A percentile compares a stretch with the other conserved stretches of the same genome.
Conservation (phyloP, 2,888 invertebrate genomes). For the Acronicta psi region DNA sequence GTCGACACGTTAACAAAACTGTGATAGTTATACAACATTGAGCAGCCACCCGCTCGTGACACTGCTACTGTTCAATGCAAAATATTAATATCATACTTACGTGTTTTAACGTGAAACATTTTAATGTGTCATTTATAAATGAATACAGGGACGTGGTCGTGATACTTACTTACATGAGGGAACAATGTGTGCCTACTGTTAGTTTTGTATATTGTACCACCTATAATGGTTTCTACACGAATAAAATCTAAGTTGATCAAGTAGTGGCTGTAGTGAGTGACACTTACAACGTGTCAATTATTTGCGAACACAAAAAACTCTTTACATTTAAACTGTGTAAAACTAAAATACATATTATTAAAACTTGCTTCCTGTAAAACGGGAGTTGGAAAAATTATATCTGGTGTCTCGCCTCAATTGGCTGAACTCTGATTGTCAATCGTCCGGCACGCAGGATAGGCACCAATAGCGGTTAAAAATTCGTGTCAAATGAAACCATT, state of each 20-base stretch:
- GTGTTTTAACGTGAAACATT: constrained; percentile 11
- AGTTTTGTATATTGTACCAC: too few species aligned
- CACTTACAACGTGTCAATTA: too few species aligned
- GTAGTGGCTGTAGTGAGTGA: too few species aligned
- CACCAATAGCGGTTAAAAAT: constrained; percentile 68
- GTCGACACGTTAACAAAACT: constrained; percentile 77
- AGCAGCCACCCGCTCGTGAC: constrained; percentile 48
- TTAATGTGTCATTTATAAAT: not conserved
- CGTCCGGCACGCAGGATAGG: constrained; percentile 54
- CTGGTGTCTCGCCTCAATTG: constrained; percentile 54
- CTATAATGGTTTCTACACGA: too few species aligned
- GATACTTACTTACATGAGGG: too few species aligned
- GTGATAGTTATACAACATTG: constrained; percentile 66
- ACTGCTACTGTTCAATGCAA: constrained; percentile 33
- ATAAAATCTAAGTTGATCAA: too few species aligned
- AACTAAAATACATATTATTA: too few species aligned
- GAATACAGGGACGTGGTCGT: too few species aligned
- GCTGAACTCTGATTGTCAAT: constrained; percentile 67
- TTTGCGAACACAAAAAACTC: too few species aligned
- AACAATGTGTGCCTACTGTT: too few species aligned
- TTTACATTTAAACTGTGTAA: constrained; percentile 2
- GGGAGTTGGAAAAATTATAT: constrained; percentile 4
- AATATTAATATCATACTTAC: constrained; percentile 35
- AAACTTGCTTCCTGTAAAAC: constrained; percentile 15
- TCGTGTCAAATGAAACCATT: constrained; percentile 71